phyloP scores from a whole-genome alignment of 2,797 vertebrate genomes.

The Atherinosoma microstoma region DNA sequence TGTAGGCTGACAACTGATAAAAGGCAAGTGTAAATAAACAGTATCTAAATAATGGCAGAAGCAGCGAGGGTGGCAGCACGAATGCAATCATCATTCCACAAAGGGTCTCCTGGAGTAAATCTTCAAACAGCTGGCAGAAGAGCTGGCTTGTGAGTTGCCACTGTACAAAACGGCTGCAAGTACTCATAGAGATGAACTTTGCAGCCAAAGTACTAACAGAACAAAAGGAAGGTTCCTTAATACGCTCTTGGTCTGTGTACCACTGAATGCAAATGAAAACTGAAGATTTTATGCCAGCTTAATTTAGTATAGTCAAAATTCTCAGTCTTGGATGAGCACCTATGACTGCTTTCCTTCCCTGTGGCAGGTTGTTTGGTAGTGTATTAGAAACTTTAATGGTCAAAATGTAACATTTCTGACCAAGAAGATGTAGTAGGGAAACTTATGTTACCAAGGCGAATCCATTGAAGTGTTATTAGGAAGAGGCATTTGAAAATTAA shows the following conservation, averaged over 20 bases:
- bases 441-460: background rate
- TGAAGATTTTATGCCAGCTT: background rate
- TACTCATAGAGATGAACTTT: constrained; percentile 25
- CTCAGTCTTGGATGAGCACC: background rate
- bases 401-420: background rate
- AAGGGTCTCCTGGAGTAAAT: constrained; percentile 36
- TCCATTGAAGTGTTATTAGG: background rate
- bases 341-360: background rate
- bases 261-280: background rate
- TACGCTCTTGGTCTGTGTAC: background rate
- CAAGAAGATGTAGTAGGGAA: background rate
- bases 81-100: constrained; percentile 37
- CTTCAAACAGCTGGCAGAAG: constrained; percentile 31
- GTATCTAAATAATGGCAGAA: constrained; percentile 34
- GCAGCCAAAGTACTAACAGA: constrained; percentile 7
- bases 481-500: background rate
- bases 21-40: constrained; percentile 16
- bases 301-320: constrained; percentile 2
- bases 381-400: background rate
- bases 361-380: background rate
- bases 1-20: constrained; percentile 27
- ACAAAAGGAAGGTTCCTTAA: constrained; percentile 8
- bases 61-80: constrained; percentile 8
- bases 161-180: constrained; percentile 18
- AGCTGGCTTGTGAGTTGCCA: constrained; percentile 22